A percentile compares a stretch with the other conserved stretches of the same genome.
Conservation (phyloP, 2,797 vertebrate genomes). For the Falco rusticolus region DNA sequence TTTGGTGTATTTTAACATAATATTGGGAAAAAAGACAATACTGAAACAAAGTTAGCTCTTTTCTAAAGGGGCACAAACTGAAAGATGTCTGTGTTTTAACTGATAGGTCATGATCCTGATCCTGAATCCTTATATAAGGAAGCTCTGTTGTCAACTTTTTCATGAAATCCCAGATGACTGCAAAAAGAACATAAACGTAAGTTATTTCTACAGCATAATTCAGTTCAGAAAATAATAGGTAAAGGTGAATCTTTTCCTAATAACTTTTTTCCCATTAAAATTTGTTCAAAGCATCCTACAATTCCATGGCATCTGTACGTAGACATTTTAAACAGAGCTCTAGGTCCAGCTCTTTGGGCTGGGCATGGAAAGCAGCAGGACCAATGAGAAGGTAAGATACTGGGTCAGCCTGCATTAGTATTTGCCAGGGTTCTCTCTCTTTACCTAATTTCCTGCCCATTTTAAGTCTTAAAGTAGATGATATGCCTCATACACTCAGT, state of each 20-base stretch:
- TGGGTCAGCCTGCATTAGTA: rapidly evolving
- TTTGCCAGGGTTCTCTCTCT: neutral
- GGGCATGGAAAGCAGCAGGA: neutral
- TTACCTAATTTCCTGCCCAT: neutral
- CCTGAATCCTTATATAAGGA: neutral
- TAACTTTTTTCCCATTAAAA: neutral
- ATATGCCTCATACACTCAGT: neutral
- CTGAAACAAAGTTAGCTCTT: neutral
- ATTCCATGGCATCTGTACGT: neutral
- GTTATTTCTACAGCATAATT: neutral
- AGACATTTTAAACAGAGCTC: neutral
- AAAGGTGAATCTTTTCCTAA: neutral
- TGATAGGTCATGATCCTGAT: neutral
- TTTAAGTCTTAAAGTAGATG: neutral
- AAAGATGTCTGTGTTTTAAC: neutral
- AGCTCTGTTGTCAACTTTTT: neutral
- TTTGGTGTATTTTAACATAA: neutral
- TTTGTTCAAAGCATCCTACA: neutral
- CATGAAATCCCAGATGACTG: neutral
- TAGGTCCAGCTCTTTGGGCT: neutral
- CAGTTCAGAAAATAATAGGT: neutral
- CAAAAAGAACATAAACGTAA: neutral
- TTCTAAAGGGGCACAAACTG: neutral
- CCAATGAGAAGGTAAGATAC: neutral
- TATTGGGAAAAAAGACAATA: neutral